Percentiles rank a stretch among this genome's conserved stretches.
These are phyloP conservation scores for Strix uralensis DNA, from an alignment of 2,113 vertebrate species.

Conservation along the genomic window DNA sequence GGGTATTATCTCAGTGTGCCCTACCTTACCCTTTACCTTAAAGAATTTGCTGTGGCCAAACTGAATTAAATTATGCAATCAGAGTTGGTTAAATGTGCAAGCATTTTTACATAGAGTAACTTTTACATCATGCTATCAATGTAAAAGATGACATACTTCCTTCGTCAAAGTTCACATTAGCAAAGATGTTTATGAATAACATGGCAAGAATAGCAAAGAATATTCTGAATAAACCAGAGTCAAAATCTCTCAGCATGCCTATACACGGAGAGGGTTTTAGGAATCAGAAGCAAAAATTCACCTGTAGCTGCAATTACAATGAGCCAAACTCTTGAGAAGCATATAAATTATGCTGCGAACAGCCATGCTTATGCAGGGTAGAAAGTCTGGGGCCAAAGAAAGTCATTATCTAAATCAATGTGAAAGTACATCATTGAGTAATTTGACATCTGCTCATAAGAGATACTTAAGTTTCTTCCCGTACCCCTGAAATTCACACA, in stretches of 20 bases:
- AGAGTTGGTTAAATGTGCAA: not conserved
- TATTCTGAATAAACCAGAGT: not conserved
- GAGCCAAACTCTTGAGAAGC: not conserved
- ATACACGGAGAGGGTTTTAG: not conserved
- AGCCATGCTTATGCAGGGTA: not conserved
- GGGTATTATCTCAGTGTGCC: not conserved
- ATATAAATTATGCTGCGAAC: not conserved
- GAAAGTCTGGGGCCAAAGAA: not conserved
- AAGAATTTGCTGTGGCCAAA: not conserved
- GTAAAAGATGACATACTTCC: not conserved
- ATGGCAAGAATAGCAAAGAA: not conserved
- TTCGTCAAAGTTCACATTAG: not conserved
- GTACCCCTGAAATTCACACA: not conserved
- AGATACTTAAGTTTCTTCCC: not conserved
- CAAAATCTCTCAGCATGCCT: not conserved
- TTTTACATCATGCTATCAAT: not conserved
- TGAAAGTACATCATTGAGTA: not conserved
- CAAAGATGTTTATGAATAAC: not conserved
- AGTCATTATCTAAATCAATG: not conserved
- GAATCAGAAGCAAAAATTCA: not conserved
- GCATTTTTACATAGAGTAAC: not conserved
- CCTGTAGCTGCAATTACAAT: not conserved
- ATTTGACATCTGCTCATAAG: not conserved
- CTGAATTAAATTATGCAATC: not conserved
- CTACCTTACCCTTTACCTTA: not conserved